A percentile compares a stretch with the other conserved stretches of the same genome.
Conservation (phyloP, 1,140 invertebrate species). For the Brachionus koreanus region DNA sequence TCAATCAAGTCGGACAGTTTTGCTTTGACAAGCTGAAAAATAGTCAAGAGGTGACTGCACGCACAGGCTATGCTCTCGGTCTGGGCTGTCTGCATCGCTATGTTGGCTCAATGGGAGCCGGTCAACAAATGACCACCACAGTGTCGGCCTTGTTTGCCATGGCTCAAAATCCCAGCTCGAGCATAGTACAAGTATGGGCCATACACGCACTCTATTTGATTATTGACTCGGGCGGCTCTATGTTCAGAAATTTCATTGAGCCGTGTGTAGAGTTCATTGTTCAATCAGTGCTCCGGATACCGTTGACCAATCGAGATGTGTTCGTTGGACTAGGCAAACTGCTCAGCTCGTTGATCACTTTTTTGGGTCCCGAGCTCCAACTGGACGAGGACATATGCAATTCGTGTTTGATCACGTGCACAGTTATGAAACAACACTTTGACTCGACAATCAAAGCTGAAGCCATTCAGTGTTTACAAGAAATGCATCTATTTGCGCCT, state of each 20-base stretch:
- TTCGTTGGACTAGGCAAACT: conserved; percentile 90
- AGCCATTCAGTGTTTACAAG: conserved; percentile 89
- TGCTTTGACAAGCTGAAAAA: conserved; percentile 83
- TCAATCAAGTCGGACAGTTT: conserved; percentile 81
- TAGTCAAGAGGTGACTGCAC: conserved; percentile 76
- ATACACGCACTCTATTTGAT: conserved; percentile 88
- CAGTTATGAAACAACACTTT: conserved; percentile 81
- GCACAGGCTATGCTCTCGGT: conserved; percentile 86
- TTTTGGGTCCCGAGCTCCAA: conserved; percentile 93
- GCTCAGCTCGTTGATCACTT: conserved; percentile 87
- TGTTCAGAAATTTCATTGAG: conserved; percentile 95
- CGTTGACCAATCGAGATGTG: conserved; percentile 82
- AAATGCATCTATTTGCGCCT: conserved; percentile 93
- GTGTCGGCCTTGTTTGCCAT: conserved; percentile 87
- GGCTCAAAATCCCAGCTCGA: conserved; percentile 83
- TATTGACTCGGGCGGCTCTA: conserved; percentile 92
- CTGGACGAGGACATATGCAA: conserved; percentile 52
- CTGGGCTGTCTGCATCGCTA: conserved; percentile 85
- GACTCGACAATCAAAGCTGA: conserved; percentile 81
- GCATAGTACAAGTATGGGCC: conserved; percentile 91
- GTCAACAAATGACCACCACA: conserved; percentile 84
- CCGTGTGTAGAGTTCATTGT: conserved; percentile 81
- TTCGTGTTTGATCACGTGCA: conserved; percentile 67
- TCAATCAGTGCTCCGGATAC: conserved; percentile 80
- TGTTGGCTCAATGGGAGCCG: conserved; percentile 80